Evolutionary conservation across 2,797 vertebrate species (phyloP).

Genomic region (Leptatherina wallacei): DNA sequence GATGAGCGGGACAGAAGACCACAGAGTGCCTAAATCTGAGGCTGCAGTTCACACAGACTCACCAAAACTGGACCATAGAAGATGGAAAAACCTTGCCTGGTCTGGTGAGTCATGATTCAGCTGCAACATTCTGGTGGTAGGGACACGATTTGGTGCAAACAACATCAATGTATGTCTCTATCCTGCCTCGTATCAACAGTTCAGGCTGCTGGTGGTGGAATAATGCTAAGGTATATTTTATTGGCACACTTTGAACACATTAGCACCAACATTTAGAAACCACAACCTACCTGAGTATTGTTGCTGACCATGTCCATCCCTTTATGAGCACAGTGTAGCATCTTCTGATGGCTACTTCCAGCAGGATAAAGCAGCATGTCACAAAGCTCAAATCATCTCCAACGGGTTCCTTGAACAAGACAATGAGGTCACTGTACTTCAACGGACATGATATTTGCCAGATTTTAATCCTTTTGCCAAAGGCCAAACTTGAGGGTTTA

Average conservation of each 20-base stretch:
- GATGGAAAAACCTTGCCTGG: background rate
- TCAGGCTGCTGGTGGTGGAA: background rate
- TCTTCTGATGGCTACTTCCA: slow-evolving; percentile 63
- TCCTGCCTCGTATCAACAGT: background rate
- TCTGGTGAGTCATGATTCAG: background rate
- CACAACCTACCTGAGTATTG: no score
- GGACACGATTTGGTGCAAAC: background rate
- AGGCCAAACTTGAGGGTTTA: no score
- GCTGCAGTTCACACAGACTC: no score
- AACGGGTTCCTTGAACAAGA: no score
- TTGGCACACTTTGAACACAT: background rate
- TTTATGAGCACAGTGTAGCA: background rate
- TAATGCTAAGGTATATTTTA: background rate
- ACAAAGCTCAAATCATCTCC: no score
- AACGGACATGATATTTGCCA: no score
- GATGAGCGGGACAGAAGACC: background rate
- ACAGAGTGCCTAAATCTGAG: background rate
- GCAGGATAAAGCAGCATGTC: slow-evolving; percentile 33
- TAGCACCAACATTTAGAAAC: no score
- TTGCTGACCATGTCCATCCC: no score
- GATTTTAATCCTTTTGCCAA: no score
- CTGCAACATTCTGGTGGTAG: background rate
- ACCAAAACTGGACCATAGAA: no score
- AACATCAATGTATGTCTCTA: background rate
- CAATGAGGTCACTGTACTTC: no score